Evolutionary conservation across 2,888 invertebrate species (phyloP), one percentile per base, ranked within the genome.

Genomic region (Plemyria rubiginata): DNA sequence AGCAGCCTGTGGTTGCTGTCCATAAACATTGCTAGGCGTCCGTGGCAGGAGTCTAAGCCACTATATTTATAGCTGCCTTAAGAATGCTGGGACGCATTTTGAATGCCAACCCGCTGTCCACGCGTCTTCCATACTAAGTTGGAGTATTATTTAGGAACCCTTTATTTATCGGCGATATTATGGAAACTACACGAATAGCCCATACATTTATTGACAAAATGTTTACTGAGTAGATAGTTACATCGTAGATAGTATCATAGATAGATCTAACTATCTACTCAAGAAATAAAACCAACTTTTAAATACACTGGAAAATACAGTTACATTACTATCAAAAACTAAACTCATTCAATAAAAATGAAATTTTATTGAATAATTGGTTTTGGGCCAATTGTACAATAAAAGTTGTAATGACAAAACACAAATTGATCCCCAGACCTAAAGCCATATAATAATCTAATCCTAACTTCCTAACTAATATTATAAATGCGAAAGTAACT

Each of bases 101-200:
- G 52, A 59, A 59, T 64, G 60, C 59, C 55, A 55, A 59, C 55
- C 59, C 63, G 55, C 52, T 63, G 63, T 55, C 41, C 45, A 22
- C 52, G 41, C 32, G 63, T 3, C 50, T n/a, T 41, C 58, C 63
- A 59, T 60, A 60, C 59, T 64, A 43, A 64, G 32, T 49, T 13
- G 43, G 59, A 52, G 11, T 54, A 51, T 54, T 50, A 53, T 45
- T 22, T 45, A n/a, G n/a, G n/a, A n/a, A 28, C 51, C 45, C 40
- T 13, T 53, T 56, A 56, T 61, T 52, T 61, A 61, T 61, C 29
- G 50, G 28, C 16, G n/a, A 29, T 43, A 36, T 51, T 46, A 29
- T 16, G 40, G 40, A 51, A 32, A 46, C 11, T 38, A 38, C 11
- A 38, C 7, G 36, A 32, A 32, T 32, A 32, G 32, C 32, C 7